Evolutionary conservation across 1,140 invertebrate species (phyloP).

Genomic region (Monochamus saltuarius): DNA sequence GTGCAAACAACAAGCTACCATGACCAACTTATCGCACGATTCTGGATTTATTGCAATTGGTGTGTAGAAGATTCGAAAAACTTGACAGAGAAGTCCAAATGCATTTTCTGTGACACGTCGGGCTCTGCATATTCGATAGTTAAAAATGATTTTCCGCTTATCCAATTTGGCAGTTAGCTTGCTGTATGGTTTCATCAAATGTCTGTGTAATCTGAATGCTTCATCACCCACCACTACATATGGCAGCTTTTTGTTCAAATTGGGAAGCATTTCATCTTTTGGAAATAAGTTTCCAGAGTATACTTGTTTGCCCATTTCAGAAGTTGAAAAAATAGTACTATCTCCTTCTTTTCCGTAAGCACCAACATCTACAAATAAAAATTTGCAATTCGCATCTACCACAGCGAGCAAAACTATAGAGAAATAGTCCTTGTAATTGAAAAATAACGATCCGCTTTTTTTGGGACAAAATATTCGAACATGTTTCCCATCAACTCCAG

Average conservation of each 20-base stretch:
- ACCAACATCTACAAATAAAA: too few relatives aligned
- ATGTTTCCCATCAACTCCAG: too few relatives aligned
- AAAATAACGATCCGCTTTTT: too few relatives aligned
- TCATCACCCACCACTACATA: slow-evolving; percentile 14
- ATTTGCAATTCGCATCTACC: too few relatives aligned
- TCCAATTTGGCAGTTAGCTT: slow-evolving; percentile 20
- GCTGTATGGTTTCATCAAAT: slow-evolving; percentile 51
- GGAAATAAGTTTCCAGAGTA: too few relatives aligned
- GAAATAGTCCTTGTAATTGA: too few relatives aligned
- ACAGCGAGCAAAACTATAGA: too few relatives aligned
- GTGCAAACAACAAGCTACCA: slow-evolving; percentile 30
- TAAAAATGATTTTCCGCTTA: slow-evolving; percentile 49
- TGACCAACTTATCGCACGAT: slow-evolving; percentile 39
- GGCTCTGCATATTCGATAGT: slow-evolving; percentile 51
- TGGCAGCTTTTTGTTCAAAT: neutral
- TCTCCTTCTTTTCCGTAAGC: too few relatives aligned
- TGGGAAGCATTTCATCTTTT: too few relatives aligned
- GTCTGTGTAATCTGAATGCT: slow-evolving; percentile 13
- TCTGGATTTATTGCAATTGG: slow-evolving; percentile 42
- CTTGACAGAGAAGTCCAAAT: slow-evolving; percentile 48
- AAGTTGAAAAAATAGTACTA: too few relatives aligned
- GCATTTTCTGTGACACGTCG: slow-evolving; percentile 48
- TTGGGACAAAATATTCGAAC: too few relatives aligned
- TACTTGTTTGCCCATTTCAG: too few relatives aligned
- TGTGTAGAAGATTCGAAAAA: slow-evolving; percentile 41